A percentile compares a stretch with the other conserved stretches of the same genome.
Conservation (phyloP, 2,797 vertebrate genomes). For the Leuciscus waleckii region DNA sequence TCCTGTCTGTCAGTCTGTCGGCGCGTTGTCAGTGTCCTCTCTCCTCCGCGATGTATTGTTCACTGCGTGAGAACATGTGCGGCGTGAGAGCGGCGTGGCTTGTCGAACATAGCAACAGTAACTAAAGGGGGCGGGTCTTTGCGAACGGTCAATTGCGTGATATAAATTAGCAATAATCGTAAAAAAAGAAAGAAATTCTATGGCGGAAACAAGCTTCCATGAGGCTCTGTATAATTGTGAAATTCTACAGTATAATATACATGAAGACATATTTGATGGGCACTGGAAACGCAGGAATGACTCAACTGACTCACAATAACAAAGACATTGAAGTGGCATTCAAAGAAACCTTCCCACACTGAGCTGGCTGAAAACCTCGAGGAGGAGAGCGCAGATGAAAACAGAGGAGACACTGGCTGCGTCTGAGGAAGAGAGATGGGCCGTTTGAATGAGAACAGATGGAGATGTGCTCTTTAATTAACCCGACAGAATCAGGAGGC, state of each 20-base stretch:
- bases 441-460: conserved; percentile 85
- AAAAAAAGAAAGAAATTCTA: too few relatives aligned
- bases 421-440: conserved; percentile 69
- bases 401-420: neutral
- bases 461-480: conserved; percentile 88
- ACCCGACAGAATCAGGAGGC: conserved; percentile 84
- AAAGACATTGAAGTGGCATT: conserved; percentile 4
- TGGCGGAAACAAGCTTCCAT: neutral
- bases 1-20: too few relatives aligned
- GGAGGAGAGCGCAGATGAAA: neutral
- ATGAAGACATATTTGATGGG: neutral
- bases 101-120: too few relatives aligned
- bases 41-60: too few relatives aligned
- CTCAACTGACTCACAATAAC: neutral
- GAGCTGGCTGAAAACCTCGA: neutral
- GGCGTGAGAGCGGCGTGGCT: too few relatives aligned
- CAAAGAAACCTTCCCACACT: neutral
- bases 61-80: too few relatives aligned
- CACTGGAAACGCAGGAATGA: neutral
- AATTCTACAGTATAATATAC: neutral
- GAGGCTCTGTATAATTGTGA: neutral
- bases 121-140: too few relatives aligned
- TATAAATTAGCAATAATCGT: neutral
- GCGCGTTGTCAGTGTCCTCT: too few relatives aligned
- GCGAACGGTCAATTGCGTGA: too few relatives aligned